Percentiles rank a stretch among this genome's conserved stretches.
These are phyloP conservation scores for Python bivittatus DNA, from an alignment of 2,113 vertebrate genomes.

Conservation along the genomic window DNA sequence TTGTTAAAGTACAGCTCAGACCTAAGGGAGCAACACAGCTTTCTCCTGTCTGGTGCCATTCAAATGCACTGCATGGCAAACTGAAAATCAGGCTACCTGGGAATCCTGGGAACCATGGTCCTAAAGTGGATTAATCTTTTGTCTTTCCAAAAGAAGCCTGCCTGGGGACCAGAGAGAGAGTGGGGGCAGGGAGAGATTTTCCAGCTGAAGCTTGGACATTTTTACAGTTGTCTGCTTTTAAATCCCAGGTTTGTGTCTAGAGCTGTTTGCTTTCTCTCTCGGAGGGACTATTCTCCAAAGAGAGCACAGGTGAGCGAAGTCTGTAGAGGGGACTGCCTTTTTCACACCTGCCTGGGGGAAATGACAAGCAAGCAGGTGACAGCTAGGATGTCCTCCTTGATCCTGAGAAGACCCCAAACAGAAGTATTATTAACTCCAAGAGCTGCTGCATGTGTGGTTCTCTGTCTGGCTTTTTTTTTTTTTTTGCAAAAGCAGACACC, in stretches of 20 bases:
- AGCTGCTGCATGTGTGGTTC: background rate
- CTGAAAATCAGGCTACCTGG: background rate
- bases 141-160: background rate
- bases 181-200: no score
- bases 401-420: background rate
- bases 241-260: background rate
- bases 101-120: background rate
- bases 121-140: background rate
- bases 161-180: background rate
- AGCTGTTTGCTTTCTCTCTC: background rate
- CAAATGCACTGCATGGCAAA: background rate
- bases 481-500: background rate
- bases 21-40: background rate
- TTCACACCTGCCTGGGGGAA: constrained; percentile 13
- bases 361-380: constrained; percentile 11
- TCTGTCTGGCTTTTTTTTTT: background rate
- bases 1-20: background rate
- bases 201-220: no score
- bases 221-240: background rate
- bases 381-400: background rate
- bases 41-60: background rate
- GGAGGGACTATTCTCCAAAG: background rate
- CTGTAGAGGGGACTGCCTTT: constrained; percentile 1
- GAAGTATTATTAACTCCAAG: background rate
- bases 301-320: constrained; percentile 39